phyloP scores from a whole-genome alignment of 2,888 invertebrate species.

The Eupelmus urozonus region DNA sequence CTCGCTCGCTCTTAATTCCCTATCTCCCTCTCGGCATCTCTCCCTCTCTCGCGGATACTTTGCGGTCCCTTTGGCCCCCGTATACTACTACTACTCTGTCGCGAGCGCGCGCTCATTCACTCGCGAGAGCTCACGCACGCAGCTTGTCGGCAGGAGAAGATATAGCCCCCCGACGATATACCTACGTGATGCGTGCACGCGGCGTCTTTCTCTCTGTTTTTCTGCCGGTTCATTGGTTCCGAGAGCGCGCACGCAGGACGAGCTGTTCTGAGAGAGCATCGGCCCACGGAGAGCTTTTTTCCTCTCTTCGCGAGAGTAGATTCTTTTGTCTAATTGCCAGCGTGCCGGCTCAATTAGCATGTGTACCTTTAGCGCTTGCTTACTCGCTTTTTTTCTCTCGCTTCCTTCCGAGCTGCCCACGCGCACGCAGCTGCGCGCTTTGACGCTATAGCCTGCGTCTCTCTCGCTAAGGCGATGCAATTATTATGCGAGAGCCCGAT shows the following conservation, averaged over 20 bases:
- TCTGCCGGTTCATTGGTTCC: conserved; percentile 39
- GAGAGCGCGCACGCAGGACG: neutral
- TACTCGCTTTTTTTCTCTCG: neutral
- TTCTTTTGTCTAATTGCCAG: conserved; percentile 42
- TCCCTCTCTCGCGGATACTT: neutral
- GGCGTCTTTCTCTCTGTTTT: neutral
- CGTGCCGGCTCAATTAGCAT: conserved; percentile 46
- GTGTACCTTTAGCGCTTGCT: neutral
- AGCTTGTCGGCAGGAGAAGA: neutral
- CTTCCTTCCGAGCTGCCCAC: neutral
- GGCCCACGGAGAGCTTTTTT: too few species aligned
- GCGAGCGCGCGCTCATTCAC: neutral
- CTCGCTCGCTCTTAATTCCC: conserved; percentile 42
- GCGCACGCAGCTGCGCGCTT: neutral
- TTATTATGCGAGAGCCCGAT: neutral
- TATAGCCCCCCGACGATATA: too few species aligned
- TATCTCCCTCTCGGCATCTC: conserved; percentile 43
- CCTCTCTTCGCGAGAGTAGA: too few species aligned
- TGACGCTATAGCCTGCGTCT: neutral
- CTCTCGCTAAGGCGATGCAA: neutral
- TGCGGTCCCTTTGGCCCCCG: too few species aligned
- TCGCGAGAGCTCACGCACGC: conserved; percentile 14
- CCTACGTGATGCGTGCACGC: too few species aligned
- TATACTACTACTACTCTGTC: too few species aligned
- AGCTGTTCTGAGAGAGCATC: too few species aligned